Conservation (phyloP, 1,140 invertebrate genomes). For the Ganaspis sp. region DNA sequence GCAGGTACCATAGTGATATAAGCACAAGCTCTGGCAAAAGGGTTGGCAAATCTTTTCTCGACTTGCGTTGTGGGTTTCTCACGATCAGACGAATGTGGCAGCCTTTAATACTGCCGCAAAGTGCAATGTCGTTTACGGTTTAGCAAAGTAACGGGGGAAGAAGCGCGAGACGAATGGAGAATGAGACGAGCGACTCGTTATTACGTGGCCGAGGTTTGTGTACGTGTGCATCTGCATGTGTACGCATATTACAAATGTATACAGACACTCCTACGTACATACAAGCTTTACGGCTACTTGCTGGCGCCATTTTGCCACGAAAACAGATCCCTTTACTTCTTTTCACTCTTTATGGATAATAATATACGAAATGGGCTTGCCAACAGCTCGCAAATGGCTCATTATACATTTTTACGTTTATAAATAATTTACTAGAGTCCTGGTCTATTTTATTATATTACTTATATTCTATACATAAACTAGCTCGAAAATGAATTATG, state of each 20-base stretch:
- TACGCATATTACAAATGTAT: conserved; percentile 19
- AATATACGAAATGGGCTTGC: background rate
- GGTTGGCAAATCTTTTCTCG: conserved; percentile 15
- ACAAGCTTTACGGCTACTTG: conserved; percentile 14
- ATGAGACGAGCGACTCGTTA: conserved; percentile 58
- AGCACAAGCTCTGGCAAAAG: background rate
- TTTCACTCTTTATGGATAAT: background rate
- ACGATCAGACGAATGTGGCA: conserved; percentile 58
- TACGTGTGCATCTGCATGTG: background rate
- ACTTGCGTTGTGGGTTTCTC: conserved; percentile 49
- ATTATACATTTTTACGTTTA: background rate
- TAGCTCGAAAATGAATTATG: no score
- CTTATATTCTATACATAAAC: background rate
- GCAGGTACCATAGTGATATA: background rate
- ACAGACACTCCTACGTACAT: conserved; percentile 1
- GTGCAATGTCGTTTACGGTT: conserved; percentile 64
- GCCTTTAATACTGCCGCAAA: conserved; percentile 63
- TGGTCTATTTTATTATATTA: background rate
- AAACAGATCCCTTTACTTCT: background rate
- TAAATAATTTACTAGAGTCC: background rate
- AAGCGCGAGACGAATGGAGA: conserved; percentile 58
- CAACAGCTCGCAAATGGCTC: background rate
- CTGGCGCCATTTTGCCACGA: conserved; percentile 27
- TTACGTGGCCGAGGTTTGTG: conserved; percentile 53
- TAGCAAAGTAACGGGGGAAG: conserved; percentile 59